Evolutionary conservation across 2,888 invertebrate species (phyloP).

Genomic region (Erebia epiphron): DNA sequence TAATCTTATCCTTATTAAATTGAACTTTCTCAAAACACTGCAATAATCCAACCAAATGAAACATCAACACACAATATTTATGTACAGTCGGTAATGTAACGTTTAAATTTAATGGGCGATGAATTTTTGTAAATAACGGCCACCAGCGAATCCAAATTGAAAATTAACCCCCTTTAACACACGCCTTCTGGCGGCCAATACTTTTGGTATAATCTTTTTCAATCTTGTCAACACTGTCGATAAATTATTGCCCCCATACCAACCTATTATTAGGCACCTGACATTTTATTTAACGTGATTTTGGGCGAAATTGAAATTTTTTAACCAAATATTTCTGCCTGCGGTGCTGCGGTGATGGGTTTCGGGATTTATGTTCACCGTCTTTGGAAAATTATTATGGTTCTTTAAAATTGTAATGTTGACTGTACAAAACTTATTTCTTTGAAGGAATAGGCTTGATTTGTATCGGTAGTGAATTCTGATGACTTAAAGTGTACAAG

Average conservation of each 20-base stretch:
- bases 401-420: constrained; percentile 60
- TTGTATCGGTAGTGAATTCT: background rate
- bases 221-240: constrained; percentile 75
- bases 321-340: constrained; percentile 62
- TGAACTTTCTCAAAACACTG: background rate
- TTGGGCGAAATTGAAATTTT: constrained; percentile 74
- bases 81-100: constrained; percentile 59
- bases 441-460: constrained; percentile 26
- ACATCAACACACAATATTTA: constrained; percentile 63
- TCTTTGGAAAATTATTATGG: constrained; percentile 49
- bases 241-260: constrained; percentile 76
- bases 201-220: constrained; percentile 62
- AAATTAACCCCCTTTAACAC: constrained; percentile 77
- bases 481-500: constrained; percentile 1
- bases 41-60: constrained; percentile 46
- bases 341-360: constrained; percentile 69
- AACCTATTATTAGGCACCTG: constrained; percentile 77
- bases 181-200: constrained; percentile 70
- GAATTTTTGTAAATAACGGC: constrained; percentile 69
- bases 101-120: constrained; percentile 55
- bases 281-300: constrained; percentile 75
- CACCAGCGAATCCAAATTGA: constrained; percentile 77
- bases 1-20: background rate
- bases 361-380: constrained; percentile 67
- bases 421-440: constrained; percentile 36